phyloP scores from a whole-genome alignment of 2,888 invertebrate species.

The Spialia ferax region DNA sequence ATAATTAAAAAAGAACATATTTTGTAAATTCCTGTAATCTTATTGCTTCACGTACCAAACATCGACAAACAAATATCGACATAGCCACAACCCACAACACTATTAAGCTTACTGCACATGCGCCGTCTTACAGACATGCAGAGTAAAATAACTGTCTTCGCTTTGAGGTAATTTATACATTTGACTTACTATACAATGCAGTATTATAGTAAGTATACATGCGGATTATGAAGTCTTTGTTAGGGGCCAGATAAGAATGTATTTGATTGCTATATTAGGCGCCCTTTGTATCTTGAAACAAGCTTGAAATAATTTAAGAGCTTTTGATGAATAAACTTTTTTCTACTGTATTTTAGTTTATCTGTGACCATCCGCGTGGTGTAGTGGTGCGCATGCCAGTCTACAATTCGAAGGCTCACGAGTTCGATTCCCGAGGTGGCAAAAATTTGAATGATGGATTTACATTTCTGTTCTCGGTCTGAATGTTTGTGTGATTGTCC shows the following conservation, averaged over 20 bases:
- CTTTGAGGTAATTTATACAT: constrained; percentile 70
- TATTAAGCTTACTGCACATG: constrained; percentile 64
- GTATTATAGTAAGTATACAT: constrained; percentile 30
- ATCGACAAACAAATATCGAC: constrained; percentile 41
- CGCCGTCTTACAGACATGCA: constrained; percentile 53
- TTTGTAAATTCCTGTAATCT: not conserved
- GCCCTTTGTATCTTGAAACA: constrained; percentile 1
- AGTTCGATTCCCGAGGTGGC: too few species aligned
- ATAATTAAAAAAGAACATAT: not conserved
- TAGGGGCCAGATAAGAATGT: constrained; percentile 11
- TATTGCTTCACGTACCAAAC: not conserved
- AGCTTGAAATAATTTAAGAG: not conserved
- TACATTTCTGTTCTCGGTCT: too few species aligned
- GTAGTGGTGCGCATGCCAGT: too few species aligned
- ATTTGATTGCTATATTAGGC: constrained; percentile 13
- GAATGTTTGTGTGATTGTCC: too few species aligned
- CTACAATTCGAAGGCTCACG: too few species aligned
- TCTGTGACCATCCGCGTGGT: too few species aligned
- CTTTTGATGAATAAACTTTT: not conserved
- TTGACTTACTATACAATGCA: constrained; percentile 42
- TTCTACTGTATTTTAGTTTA: too few species aligned
- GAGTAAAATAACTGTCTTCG: constrained; percentile 52
- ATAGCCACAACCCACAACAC: constrained; percentile 53
- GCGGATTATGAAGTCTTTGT: constrained; percentile 30
- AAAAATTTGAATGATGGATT: too few species aligned